A percentile compares a stretch with the other conserved stretches of the same genome.
phyloP scores from a whole-genome alignment of 92 coral and sea anemone genomes.

The Paragorgia papillata region DNA sequence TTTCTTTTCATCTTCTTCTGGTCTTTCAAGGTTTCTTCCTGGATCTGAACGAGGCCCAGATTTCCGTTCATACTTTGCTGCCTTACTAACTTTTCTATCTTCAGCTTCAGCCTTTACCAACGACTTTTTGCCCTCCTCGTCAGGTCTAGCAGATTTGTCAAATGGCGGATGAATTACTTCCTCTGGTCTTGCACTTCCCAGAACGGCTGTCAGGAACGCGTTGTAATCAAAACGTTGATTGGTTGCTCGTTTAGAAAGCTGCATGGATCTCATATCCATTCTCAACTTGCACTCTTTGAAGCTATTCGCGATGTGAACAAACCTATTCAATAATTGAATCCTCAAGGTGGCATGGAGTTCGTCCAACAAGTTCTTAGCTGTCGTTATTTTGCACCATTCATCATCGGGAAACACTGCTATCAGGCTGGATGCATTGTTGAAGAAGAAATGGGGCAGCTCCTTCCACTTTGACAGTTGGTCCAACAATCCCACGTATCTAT shows the following conservation, averaged over 20 bases:
- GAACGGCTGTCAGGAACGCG: neutral
- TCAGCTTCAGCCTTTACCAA: neutral
- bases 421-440: slow-evolving; percentile 22
- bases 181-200: neutral
- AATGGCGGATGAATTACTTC: slow-evolving; percentile 1
- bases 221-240: neutral
- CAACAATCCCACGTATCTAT: slow-evolving; percentile 25
- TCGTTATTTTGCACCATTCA: neutral
- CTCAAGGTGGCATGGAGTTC: neutral
- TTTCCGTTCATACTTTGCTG: neutral
- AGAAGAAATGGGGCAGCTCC: slow-evolving; percentile 42
- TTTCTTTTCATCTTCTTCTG: slow-evolving; percentile 1
- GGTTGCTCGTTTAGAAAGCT: neutral
- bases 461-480: slow-evolving; percentile 21
- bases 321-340: neutral
- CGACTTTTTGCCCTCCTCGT: neutral
- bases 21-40: neutral
- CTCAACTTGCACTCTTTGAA: neutral
- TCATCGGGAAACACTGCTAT: slow-evolving; percentile 18
- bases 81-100: neutral
- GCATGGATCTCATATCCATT: neutral
- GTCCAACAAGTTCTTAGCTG: neutral
- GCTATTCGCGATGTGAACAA: neutral
- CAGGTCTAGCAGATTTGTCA: neutral
- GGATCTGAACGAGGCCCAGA: neutral